phyloP scores from a whole-genome alignment of 2,113 vertebrate species.

The Sapajus apella region DNA sequence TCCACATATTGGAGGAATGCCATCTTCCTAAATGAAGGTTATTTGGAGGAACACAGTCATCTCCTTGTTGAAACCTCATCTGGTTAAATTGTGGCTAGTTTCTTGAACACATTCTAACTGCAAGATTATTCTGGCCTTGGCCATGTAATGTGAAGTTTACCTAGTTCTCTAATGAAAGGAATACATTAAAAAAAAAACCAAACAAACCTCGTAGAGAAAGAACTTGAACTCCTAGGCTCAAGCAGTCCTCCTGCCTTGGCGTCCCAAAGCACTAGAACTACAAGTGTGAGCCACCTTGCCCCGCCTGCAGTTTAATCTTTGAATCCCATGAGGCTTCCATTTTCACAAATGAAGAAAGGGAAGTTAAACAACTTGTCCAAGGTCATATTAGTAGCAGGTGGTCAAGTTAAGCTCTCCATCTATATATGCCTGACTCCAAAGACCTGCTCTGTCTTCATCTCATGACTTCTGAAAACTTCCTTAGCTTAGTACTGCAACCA shows the following conservation, averaged over 20 bases:
- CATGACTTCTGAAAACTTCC: neutral
- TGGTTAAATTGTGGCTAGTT: neutral
- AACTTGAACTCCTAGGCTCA: neutral
- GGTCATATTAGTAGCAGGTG: neutral
- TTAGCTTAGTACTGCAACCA: neutral
- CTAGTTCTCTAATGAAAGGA: slow-evolving; percentile 34
- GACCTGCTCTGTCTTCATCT: neutral
- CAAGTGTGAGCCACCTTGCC: neutral
- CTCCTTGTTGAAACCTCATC: neutral
- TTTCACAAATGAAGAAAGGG: neutral
- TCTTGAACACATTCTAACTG: slow-evolving; percentile 5
- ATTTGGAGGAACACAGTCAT: neutral
- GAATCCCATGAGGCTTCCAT: neutral
- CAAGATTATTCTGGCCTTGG: neutral
- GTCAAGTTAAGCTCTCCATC: neutral
- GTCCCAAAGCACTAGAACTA: neutral
- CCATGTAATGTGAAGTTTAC: slow-evolving; percentile 27
- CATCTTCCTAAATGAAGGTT: too few species aligned
- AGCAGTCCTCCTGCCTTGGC: neutral
- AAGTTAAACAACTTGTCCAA: neutral
- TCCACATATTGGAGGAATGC: too few species aligned
- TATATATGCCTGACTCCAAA: neutral
- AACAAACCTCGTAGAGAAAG: neutral
- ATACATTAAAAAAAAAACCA: neutral
- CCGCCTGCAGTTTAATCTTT: neutral